Evolutionary conservation across 1,140 invertebrate genomes (phyloP).

Genomic region (Oncopodura yosiiana): DNA sequence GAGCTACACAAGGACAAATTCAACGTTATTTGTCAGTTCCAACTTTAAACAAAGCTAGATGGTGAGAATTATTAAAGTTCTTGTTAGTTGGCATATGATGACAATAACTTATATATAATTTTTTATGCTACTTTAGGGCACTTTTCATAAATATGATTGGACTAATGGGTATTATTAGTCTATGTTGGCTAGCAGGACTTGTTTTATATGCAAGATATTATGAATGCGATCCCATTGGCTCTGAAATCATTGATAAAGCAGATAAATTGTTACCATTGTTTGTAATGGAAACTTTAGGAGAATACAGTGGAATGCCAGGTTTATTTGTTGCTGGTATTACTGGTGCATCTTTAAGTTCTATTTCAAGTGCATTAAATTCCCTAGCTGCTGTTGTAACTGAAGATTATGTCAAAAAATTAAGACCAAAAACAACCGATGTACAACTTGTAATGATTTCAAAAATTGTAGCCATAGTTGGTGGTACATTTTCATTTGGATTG

Average conservation of each 20-base stretch:
- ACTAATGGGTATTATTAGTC: slow-evolving; percentile 52
- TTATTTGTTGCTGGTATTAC: slow-evolving; percentile 44
- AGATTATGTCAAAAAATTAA: slow-evolving; percentile 55
- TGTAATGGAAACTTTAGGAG: slow-evolving; percentile 45
- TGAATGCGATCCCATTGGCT: slow-evolving; percentile 43
- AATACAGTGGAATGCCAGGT: slow-evolving; percentile 35
- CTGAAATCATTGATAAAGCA: too few relatives aligned
- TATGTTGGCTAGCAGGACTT: slow-evolving; percentile 62
- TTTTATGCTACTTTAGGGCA: slow-evolving; percentile 46
- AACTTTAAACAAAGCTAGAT: slow-evolving; percentile 39
- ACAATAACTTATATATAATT: not conserved
- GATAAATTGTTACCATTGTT: slow-evolving; percentile 45
- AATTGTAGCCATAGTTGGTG: slow-evolving; percentile 9
- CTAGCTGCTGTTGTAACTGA: slow-evolving; percentile 72
- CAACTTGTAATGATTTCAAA: slow-evolving; percentile 15
- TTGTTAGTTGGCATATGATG: not conserved
- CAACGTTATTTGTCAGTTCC: slow-evolving; percentile 23
- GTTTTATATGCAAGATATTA: slow-evolving; percentile 45
- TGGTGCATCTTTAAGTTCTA: slow-evolving; percentile 60
- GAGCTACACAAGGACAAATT: slow-evolving; percentile 76
- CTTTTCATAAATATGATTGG: slow-evolving; percentile 56
- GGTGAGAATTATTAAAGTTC: slow-evolving; percentile 4
- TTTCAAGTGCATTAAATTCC: slow-evolving; percentile 73
- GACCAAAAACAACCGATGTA: slow-evolving; percentile 11
- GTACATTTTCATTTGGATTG: slow-evolving; percentile 20